Conservation (phyloP, 2,888 invertebrate species). For the Cecidostiba fungosa region DNA sequence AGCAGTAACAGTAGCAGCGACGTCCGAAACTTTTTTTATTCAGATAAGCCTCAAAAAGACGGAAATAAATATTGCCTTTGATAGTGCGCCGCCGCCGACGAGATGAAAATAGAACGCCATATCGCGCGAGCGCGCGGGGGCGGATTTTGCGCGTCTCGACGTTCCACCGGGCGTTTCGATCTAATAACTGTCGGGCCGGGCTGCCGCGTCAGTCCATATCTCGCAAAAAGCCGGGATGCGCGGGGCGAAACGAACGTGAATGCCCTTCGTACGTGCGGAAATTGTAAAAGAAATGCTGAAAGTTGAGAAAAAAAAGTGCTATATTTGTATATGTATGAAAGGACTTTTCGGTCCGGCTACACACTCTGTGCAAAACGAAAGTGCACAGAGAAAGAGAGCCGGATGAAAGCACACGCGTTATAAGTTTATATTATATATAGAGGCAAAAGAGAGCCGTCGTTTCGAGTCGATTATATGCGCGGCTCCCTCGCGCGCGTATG, state of each 20-base stretch:
- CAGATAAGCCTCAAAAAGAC: slow-evolving; percentile 49
- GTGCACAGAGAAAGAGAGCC: no score
- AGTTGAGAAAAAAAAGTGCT: no score
- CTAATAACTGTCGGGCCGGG: slow-evolving; percentile 53
- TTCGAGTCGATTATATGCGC: no score
- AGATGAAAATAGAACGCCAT: slow-evolving; percentile 55
- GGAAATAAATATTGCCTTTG: slow-evolving; percentile 61
- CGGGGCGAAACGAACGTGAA: not conserved
- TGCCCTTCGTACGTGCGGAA: not conserved
- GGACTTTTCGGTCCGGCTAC: no score
- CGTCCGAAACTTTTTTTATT: slow-evolving; percentile 45
- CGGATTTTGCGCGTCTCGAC: slow-evolving; percentile 41
- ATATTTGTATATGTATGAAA: not conserved
- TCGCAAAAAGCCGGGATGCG: slow-evolving; percentile 25
- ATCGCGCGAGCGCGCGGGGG: slow-evolving; percentile 29
- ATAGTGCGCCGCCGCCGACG: slow-evolving; percentile 30
- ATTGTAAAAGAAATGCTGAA: not conserved
- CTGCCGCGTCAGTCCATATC: slow-evolving; percentile 49
- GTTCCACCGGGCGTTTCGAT: slow-evolving; percentile 42
- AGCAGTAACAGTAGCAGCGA: no score
- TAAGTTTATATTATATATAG: no score
- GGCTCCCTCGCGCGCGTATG: not conserved
- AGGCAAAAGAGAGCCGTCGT: no score
- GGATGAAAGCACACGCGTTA: no score
- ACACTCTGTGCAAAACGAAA: no score